phyloP scores from a whole-genome alignment of 2,797 vertebrate genomes.

The Enteromius mattozi region DNA sequence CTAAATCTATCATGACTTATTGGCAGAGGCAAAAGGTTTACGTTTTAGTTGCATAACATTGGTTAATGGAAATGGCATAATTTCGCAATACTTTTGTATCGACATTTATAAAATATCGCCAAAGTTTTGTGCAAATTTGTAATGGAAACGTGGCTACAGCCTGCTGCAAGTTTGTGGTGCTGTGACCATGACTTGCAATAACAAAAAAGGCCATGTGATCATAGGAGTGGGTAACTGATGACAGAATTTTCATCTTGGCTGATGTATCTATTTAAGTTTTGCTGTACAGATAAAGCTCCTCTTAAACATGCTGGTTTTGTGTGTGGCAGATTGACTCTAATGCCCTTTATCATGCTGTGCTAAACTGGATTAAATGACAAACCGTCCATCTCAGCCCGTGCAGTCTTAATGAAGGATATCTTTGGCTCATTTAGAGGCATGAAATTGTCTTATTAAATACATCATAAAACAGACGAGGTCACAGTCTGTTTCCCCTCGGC shows the following conservation, averaged over 20 bases:
- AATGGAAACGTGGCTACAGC: no score
- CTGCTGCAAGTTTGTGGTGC: background rate
- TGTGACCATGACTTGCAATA: background rate
- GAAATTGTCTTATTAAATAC: slow-evolving; percentile 77
- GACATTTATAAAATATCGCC: no score
- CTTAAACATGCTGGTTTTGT: slow-evolving; percentile 26
- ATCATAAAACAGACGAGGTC: slow-evolving; percentile 70
- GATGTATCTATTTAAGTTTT: background rate
- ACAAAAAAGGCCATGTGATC: background rate
- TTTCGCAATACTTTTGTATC: no score
- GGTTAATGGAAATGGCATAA: no score
- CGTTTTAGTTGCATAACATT: no score
- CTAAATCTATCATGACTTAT: no score
- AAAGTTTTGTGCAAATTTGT: no score
- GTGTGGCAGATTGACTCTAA: slow-evolving; percentile 63
- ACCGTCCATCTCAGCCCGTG: slow-evolving; percentile 48
- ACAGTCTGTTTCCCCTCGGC: slow-evolving; percentile 39
- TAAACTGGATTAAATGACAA: slow-evolving; percentile 75
- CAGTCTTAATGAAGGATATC: slow-evolving; percentile 74
- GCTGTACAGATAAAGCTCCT: background rate
- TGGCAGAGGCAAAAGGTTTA: no score
- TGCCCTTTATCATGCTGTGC: slow-evolving; percentile 73
- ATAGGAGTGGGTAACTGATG: background rate
- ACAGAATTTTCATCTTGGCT: background rate
- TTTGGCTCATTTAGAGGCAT: slow-evolving; percentile 70